Evolutionary conservation across 30 jellyfish, hydroid and myxozoan species (phyloP), one percentile per base, ranked within the genome.

Genomic region (Aurelia sp.): DNA sequence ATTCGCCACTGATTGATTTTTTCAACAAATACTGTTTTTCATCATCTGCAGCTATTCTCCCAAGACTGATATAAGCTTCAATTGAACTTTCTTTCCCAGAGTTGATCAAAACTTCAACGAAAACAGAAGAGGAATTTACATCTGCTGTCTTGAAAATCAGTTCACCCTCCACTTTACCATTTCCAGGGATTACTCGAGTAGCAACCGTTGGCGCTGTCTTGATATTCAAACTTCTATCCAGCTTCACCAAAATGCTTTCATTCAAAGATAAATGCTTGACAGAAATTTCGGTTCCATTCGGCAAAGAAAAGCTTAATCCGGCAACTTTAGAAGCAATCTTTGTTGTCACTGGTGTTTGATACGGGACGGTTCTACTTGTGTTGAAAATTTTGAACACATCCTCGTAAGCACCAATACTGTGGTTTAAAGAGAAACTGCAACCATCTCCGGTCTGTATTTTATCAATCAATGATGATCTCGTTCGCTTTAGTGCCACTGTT

Each of bases 301-400:
- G 86, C n/a, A 18, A 30, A 57, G 66, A 71, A 58, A 50, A 87
- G 61, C 86, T 53, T 20, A 87, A 79, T 4, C 96, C 83, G 3
- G 86, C 88, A 35, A 87, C 17, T 23, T 40, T 71, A 13, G 96
- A 76, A 59, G 69, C 69, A 18, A 59, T 18, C 41, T 44, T 63
- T 11, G 72, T 27, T n/a, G 60, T 50, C 21, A 74, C 33, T 13
- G 85, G 44, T 3, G 48, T 11, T 23, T 84, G 18, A 27, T 33
- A 75, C 4, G 86, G 95, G 23, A 74, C 87, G 17, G 6, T 50
- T 15, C 30, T 20, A 4, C 88, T 74, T 19, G 84, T 30, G 62
- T 87, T 78, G 85, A 87, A 87, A 31, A 87, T 78, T 41, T 78
- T 71, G 62, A 87, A 87, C 6, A 87, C 76, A 61, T 87, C 96